Percentiles rank a stretch among this genome's conserved stretches.
These are phyloP conservation scores for Enoplosus armatus DNA, from an alignment of 2,797 vertebrate genomes.

Conservation along the genomic window DNA sequence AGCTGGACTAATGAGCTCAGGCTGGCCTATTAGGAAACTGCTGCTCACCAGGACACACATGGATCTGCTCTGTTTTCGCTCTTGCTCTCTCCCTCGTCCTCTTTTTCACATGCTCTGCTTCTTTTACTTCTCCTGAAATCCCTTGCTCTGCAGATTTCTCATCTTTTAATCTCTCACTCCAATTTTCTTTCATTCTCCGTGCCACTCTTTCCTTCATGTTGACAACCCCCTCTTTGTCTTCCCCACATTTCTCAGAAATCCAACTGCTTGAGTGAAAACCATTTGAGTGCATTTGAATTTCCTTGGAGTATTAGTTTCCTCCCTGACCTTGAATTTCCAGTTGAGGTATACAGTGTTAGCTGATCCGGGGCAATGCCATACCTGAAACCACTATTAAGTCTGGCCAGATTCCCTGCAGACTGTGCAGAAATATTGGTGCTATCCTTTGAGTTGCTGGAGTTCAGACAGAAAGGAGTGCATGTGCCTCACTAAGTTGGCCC, in stretches of 20 bases:
- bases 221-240: conserved; percentile 72
- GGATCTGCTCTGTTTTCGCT: conserved; percentile 44
- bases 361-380: conserved; percentile 65
- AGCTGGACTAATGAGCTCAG: conserved; percentile 82
- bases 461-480: conserved; percentile 39
- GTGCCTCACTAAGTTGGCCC: conserved; percentile 39
- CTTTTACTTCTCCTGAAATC: conserved; percentile 37
- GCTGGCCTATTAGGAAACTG: conserved; percentile 66
- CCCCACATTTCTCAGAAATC: conserved; percentile 55
- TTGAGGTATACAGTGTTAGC: conserved; percentile 63
- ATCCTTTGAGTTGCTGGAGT: conserved; percentile 43
- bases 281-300: conserved; percentile 66
- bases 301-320: conserved; percentile 69
- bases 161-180: conserved; percentile 59
- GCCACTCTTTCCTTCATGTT: conserved; percentile 35
- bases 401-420: conserved; percentile 65
- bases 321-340: conserved; percentile 77
- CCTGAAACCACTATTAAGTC: conserved; percentile 63
- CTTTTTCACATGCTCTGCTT: conserved; percentile 31
- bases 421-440: conserved; percentile 48
- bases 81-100: conserved; percentile 2
- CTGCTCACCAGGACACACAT: conserved; percentile 59
- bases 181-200: conserved; percentile 36
- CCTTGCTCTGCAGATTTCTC: conserved; percentile 55
- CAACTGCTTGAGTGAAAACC: conserved; percentile 61